phyloP scores from a whole-genome alignment of 2,113 vertebrate genomes.

The Pedionomus torquatus region DNA sequence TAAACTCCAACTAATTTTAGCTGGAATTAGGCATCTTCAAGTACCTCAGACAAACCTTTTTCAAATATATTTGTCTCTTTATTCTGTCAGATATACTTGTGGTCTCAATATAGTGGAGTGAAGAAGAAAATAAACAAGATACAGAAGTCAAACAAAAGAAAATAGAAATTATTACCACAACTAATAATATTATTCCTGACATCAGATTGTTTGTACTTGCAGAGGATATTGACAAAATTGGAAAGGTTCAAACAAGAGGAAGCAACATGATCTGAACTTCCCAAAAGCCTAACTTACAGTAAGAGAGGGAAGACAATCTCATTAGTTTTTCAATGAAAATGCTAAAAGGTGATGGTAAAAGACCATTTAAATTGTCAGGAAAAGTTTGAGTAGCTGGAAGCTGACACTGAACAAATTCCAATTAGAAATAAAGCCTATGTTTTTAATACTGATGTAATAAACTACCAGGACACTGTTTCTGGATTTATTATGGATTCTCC shows the following conservation, averaged over 20 bases:
- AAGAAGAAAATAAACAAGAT: not conserved
- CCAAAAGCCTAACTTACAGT: not conserved
- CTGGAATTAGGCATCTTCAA: not conserved
- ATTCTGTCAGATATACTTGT: not conserved
- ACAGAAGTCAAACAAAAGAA: not conserved
- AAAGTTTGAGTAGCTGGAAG: not conserved
- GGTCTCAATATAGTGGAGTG: not conserved
- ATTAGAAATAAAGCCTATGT: not conserved
- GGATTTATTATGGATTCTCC: not conserved
- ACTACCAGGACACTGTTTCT: not conserved
- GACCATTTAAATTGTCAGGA: not conserved
- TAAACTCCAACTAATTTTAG: not conserved
- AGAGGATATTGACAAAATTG: not conserved
- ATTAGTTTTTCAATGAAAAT: not conserved
- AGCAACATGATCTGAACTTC: not conserved
- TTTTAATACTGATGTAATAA: not conserved
- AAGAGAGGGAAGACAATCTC: not conserved
- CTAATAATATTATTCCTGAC: not conserved
- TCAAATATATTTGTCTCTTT: not conserved
- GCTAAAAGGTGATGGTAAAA: not conserved
- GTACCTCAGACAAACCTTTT: not conserved
- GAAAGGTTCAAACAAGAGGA: not conserved
- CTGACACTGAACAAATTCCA: not conserved
- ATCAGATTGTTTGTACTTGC: accelerated
- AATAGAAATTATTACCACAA: not conserved